Evolutionary conservation across 1,140 invertebrate genomes (phyloP).

Genomic region (Euura lappo): DNA sequence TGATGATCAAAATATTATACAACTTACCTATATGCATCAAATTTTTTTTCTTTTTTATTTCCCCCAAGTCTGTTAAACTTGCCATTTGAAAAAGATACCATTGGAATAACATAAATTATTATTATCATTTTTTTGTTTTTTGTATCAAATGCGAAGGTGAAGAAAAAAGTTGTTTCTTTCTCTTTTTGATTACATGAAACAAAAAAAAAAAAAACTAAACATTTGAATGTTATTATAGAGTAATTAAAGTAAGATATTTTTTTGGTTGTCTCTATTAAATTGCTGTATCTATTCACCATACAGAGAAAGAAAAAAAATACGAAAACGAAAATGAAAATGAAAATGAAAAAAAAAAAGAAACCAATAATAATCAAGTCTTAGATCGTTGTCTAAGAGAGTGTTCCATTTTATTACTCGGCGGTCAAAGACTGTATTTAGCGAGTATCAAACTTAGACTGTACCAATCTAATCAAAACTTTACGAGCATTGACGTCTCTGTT

Average conservation of each 20-base stretch:
- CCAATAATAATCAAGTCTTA: slow-evolving; percentile 38
- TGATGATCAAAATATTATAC: not conserved
- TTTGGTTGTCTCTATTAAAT: slow-evolving; percentile 24
- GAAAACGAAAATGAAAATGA: slow-evolving; percentile 19
- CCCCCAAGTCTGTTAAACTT: too few species aligned
- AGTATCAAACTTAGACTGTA: slow-evolving; percentile 63
- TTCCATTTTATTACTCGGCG: slow-evolving; percentile 47
- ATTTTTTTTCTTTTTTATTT: too few species aligned
- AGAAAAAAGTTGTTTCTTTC: too few species aligned
- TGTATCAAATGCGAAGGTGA: too few species aligned
- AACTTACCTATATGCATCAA: too few species aligned
- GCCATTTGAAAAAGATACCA: too few species aligned
- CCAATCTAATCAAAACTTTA: slow-evolving; percentile 60
- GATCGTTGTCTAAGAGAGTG: slow-evolving; percentile 51
- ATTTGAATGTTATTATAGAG: not conserved
- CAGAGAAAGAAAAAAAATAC: not conserved
- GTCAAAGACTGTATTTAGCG: slow-evolving; percentile 35
- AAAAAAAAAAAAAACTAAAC: slow-evolving; percentile 12
- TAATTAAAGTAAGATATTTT: not conserved
- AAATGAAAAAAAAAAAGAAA: not conserved
- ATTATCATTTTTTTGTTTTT: not conserved
- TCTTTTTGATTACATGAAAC: not conserved
- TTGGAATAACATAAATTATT: not conserved
- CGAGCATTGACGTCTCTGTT: slow-evolving; percentile 51
- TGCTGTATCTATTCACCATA: slow-evolving; percentile 21